phyloP scores from a whole-genome alignment of 2,888 invertebrate species.

The Mythimna impura region DNA sequence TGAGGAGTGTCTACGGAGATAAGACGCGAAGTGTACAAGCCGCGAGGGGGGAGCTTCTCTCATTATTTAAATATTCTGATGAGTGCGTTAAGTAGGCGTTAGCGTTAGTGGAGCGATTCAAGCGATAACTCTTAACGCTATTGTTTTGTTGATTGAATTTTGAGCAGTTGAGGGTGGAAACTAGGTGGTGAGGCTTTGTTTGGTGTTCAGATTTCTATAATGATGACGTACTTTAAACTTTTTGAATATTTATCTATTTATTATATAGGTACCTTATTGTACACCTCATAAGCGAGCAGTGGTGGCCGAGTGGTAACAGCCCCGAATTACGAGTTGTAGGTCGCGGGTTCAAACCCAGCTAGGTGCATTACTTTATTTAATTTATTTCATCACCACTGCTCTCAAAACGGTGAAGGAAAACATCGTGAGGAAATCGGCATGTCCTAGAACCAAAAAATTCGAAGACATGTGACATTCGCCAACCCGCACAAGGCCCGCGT shows the following conservation, averaged over 20 bases:
- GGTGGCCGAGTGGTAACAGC: too few relatives aligned
- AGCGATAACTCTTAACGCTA: constrained; percentile 81
- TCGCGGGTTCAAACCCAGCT: too few relatives aligned
- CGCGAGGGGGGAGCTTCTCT: constrained; percentile 71
- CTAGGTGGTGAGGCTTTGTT: constrained; percentile 15
- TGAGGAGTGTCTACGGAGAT: constrained; percentile 85
- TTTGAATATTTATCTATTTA: neutral
- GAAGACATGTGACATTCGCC: too few relatives aligned
- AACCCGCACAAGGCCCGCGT: too few relatives aligned
- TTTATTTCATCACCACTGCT: too few relatives aligned
- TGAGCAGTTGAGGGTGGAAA: constrained; percentile 67
- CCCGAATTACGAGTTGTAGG: too few relatives aligned
- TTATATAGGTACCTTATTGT: too few relatives aligned
- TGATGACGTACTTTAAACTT: neutral
- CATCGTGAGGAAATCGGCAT: too few relatives aligned
- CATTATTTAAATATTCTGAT: constrained; percentile 89
- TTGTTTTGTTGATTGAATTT: constrained; percentile 87
- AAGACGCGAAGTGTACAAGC: constrained; percentile 81
- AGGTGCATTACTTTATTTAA: too few relatives aligned
- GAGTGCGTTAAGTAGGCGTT: constrained; percentile 84
- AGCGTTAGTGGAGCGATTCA: constrained; percentile 80
- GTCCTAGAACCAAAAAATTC: too few relatives aligned
- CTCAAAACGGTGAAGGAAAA: too few relatives aligned
- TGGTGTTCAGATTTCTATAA: constrained; percentile 7
- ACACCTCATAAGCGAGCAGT: too few relatives aligned